Evolutionary conservation across 2,113 vertebrate species (phyloP).

Genomic region (Orycteropus afer): DNA sequence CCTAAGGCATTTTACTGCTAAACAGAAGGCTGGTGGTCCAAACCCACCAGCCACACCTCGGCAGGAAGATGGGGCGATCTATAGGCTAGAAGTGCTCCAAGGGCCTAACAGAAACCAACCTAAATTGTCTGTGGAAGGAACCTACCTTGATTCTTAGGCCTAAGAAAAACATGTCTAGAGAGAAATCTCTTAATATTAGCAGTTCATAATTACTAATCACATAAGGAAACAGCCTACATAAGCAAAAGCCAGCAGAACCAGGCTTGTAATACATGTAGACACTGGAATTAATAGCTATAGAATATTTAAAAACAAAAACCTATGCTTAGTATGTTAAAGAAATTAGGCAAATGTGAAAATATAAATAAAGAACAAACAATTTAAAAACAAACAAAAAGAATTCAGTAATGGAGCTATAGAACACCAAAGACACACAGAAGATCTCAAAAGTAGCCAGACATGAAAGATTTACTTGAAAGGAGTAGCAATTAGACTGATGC

Average conservation of each 20-base stretch:
- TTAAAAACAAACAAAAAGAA: background rate
- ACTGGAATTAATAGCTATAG: background rate
- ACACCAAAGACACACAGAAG: background rate
- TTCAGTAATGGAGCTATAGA: background rate
- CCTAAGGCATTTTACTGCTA: too few species aligned
- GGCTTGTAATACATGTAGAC: background rate
- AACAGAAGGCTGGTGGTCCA: too few species aligned
- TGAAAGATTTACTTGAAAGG: background rate
- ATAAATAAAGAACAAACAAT: background rate
- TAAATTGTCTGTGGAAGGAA: background rate
- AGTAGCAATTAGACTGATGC: background rate
- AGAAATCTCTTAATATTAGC: background rate
- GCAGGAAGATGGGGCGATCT: too few species aligned
- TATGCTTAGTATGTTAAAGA: background rate
- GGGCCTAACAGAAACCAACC: background rate
- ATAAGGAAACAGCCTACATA: background rate
- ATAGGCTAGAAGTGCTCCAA: too few species aligned
- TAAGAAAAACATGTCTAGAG: background rate
- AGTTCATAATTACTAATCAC: background rate
- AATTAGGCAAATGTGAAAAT: background rate
- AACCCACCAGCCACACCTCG: too few species aligned
- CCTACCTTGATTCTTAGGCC: background rate
- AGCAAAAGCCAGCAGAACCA: background rate
- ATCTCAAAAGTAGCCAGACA: background rate
- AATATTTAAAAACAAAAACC: background rate